Evolutionary conservation across 1,140 invertebrate genomes (phyloP).

Genomic region (Carposina sasakii): DNA sequence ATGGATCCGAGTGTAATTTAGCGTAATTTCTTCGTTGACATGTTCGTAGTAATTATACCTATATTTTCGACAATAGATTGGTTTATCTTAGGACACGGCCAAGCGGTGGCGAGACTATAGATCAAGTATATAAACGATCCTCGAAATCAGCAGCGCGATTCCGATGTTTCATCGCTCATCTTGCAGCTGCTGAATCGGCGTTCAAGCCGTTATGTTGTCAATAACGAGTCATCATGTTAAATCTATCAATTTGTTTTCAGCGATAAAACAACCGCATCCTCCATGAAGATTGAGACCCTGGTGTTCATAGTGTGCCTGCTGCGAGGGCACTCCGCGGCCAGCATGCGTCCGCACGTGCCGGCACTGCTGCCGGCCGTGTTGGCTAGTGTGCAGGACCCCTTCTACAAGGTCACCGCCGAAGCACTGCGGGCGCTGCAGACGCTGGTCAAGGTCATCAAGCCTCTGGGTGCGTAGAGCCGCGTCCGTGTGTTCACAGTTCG

Average conservation of each 20-base stretch:
- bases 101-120: too few species aligned
- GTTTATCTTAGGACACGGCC: too few species aligned
- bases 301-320: constrained; percentile 93
- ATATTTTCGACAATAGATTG: too few species aligned
- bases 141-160: too few species aligned
- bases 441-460: constrained; percentile 94
- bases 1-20: too few species aligned
- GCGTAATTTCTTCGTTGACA: constrained; percentile 1
- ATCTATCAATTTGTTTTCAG: constrained; percentile 57
- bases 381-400: constrained; percentile 91
- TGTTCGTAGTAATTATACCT: too few species aligned
- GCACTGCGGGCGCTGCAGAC: constrained; percentile 92
- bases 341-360: constrained; percentile 82
- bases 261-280: constrained; percentile 95
- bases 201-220: too few species aligned
- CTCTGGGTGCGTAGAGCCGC: constrained; percentile 82
- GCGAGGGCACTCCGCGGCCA: constrained; percentile 77
- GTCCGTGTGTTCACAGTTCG: too few species aligned
- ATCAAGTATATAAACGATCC: too few species aligned
- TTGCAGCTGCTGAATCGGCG: too few species aligned
- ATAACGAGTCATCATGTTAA: too few species aligned
- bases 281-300: constrained; percentile 98
- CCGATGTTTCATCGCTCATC: too few species aligned
- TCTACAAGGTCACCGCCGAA: constrained; percentile 99
- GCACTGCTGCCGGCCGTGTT: constrained; percentile 92